Evolutionary conservation across 2,797 vertebrate genomes (phyloP).

Genomic region (Momotus momota): DNA sequence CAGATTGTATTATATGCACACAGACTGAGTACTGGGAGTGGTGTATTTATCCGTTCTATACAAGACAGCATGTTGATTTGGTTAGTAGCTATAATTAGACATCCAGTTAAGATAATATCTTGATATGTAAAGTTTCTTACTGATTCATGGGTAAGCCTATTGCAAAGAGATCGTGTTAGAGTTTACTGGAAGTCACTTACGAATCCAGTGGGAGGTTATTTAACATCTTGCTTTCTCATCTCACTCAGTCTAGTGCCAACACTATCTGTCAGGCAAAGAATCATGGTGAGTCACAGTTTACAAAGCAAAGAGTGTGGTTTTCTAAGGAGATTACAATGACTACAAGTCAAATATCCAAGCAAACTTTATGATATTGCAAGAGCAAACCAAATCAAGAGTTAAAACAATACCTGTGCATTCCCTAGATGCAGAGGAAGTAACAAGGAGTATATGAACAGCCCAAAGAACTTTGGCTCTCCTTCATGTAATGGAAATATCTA

Average conservation of each 20-base stretch:
- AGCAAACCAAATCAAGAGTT: neutral
- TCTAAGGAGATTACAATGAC: neutral
- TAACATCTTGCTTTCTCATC: neutral
- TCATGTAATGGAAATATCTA: neutral
- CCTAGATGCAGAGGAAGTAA: neutral
- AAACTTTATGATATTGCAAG: neutral
- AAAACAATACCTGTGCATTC: neutral
- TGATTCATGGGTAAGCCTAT: neutral
- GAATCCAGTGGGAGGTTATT: neutral
- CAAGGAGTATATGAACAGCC: neutral
- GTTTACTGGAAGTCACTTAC: neutral
- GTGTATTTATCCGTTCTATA: neutral
- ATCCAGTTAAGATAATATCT: neutral
- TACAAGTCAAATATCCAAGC: neutral
- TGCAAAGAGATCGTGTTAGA: neutral
- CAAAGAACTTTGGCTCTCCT: neutral
- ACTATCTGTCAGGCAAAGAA: neutral
- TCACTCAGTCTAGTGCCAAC: neutral
- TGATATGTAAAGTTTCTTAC: neutral
- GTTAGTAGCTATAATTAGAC: neutral
- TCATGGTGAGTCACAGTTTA: conserved; percentile 14
- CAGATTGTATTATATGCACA: neutral
- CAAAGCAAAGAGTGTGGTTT: neutral
- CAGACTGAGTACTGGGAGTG: neutral
- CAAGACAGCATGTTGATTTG: neutral